phyloP scores from a whole-genome alignment of 2,797 vertebrate species.

The Chelonia mydas region DNA sequence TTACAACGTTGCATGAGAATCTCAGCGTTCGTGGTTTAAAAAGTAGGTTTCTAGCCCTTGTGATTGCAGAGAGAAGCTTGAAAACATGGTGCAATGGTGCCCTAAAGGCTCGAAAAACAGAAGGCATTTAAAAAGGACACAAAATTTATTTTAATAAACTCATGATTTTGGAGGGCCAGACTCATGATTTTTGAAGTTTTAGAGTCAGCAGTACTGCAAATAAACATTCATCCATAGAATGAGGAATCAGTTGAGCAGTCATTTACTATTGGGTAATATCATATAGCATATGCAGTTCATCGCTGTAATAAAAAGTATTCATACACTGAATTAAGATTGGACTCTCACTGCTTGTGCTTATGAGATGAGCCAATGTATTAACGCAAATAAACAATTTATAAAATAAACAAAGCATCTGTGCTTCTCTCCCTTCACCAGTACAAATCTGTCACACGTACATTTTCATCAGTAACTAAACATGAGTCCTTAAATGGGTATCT shows the following conservation, averaged over 20 bases:
- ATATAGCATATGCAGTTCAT: neutral
- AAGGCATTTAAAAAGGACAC: neutral
- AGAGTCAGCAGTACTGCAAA: neutral
- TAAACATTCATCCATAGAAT: fast-evolving
- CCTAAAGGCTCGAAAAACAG: neutral
- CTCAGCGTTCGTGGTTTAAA: neutral
- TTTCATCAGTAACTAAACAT: neutral
- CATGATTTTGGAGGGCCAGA: neutral
- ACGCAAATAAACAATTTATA: neutral
- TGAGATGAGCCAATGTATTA: neutral
- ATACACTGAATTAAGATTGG: neutral
- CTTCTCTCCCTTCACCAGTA: neutral
- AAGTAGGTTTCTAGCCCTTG: neutral
- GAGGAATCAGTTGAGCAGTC: neutral
- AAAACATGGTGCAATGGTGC: neutral
- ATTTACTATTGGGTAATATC: neutral
- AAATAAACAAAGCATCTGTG: neutral
- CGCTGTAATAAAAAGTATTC: fast-evolving
- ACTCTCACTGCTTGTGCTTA: neutral
- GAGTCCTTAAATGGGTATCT: neutral
- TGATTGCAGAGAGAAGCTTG: slow-evolving; percentile 1
- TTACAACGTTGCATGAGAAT: neutral
- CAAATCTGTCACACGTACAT: neutral
- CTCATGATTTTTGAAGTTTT: neutral
- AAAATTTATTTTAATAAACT: neutral